phyloP scores from a whole-genome alignment of 2,113 vertebrate species.

The Artemisiospiza belli region DNA sequence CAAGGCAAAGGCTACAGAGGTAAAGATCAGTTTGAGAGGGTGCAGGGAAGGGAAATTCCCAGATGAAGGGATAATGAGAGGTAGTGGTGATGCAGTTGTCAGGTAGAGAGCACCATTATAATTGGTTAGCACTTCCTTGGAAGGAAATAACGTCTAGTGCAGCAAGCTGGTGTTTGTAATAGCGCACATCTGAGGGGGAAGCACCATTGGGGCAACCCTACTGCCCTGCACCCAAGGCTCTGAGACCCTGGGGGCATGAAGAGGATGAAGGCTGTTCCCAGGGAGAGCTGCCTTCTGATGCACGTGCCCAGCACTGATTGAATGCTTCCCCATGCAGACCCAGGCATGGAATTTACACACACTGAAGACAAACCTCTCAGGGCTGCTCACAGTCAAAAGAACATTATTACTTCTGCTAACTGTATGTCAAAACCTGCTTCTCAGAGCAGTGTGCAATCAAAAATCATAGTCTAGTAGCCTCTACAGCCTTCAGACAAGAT shows the following conservation, averaged over 20 bases:
- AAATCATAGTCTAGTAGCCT: background rate
- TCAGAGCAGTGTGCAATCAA: background rate
- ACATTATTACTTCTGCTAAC: background rate
- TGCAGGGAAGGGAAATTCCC: background rate
- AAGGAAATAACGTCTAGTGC: background rate
- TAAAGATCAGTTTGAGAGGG: background rate
- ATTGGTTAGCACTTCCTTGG: background rate
- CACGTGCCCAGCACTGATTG: background rate
- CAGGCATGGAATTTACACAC: background rate
- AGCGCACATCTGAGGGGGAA: background rate
- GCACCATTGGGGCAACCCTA: background rate
- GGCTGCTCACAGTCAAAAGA: background rate
- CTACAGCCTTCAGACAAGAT: background rate
- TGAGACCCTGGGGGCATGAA: background rate
- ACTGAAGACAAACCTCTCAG: background rate
- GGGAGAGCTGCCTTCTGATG: background rate
- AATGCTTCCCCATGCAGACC: rapidly evolving
- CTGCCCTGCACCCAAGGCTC: background rate
- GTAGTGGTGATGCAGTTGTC: background rate
- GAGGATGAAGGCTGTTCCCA: background rate
- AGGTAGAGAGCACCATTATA: background rate
- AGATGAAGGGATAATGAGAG: background rate
- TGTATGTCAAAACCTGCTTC: background rate
- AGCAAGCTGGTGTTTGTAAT: background rate
- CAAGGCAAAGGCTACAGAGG: background rate